Conservation (phyloP, 2,888 invertebrate species). For the Brachylomia viminalis region DNA sequence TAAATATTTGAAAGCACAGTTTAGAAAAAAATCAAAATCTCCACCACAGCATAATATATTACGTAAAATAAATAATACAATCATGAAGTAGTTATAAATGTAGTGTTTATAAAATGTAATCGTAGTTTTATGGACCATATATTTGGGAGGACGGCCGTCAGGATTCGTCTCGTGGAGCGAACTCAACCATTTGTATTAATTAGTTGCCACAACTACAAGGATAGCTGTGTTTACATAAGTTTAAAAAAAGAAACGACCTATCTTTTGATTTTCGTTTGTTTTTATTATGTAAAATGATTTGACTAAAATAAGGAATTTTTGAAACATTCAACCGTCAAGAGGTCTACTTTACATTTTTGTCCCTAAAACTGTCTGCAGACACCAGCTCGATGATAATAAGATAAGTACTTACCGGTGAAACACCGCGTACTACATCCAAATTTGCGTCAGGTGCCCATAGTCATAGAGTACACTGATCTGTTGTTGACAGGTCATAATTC, state of each 20-base stretch:
- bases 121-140: slow-evolving; percentile 88
- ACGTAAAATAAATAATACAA: slow-evolving; percentile 90
- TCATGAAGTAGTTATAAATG: slow-evolving; percentile 90
- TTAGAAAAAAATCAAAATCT: slow-evolving; percentile 88
- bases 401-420: slow-evolving; percentile 8
- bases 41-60: slow-evolving; percentile 88
- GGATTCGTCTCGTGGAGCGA: slow-evolving; percentile 63
- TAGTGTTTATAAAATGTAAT: slow-evolving; percentile 90
- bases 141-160: slow-evolving; percentile 78
- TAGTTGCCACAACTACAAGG: slow-evolving; percentile 72
- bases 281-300: slow-evolving; percentile 2
- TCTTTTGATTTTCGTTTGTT: slow-evolving; percentile 21
- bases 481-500: slow-evolving; percentile 86
- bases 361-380: neutral
- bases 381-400: neutral
- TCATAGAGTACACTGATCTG: slow-evolving; percentile 75
- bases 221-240: slow-evolving; percentile 69
- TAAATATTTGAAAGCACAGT: slow-evolving; percentile 89
- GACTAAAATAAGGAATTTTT: neutral
- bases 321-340: neutral
- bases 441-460: slow-evolving; percentile 78
- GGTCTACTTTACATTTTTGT: neutral
- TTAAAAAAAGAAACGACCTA: slow-evolving; percentile 24
- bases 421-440: slow-evolving; percentile 53
- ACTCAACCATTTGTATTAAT: slow-evolving; percentile 83